Conservation (phyloP, 2,888 invertebrate genomes). For the Lochmaea capreae region DNA sequence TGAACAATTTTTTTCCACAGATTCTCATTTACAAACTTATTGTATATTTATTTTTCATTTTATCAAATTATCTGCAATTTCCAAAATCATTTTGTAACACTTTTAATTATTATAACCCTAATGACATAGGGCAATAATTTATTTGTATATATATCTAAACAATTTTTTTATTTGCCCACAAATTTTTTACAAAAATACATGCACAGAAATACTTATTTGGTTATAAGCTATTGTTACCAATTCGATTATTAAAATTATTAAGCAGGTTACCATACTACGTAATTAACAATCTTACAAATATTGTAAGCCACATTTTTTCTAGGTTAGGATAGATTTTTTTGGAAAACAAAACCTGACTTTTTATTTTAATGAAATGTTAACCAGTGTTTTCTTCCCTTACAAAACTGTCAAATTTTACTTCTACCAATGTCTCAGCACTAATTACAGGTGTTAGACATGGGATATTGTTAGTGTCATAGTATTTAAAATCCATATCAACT, state of each 20-base stretch:
- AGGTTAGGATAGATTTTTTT: not conserved
- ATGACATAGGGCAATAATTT: not conserved
- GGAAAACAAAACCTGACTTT: not conserved
- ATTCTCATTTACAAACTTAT: not conserved
- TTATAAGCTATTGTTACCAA: not conserved
- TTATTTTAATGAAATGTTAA: no score
- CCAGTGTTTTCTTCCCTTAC: not conserved
- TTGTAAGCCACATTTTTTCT: no score
- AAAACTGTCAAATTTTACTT: not conserved
- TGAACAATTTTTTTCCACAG: not conserved
- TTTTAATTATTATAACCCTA: not conserved
- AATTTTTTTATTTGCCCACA: not conserved
- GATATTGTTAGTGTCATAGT: slow-evolving; percentile 31
- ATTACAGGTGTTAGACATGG: slow-evolving; percentile 12
- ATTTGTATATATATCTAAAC: not conserved
- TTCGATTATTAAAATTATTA: slow-evolving; percentile 1
- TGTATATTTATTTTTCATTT: not conserved
- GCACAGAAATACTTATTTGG: not conserved
- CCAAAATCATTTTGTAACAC: not conserved
- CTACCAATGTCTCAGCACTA: slow-evolving; percentile 2
- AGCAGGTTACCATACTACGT: not conserved
- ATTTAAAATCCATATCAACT: slow-evolving; percentile 40
- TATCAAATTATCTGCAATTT: not conserved
- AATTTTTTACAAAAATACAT: not conserved
- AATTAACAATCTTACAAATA: not conserved